Conservation (phyloP, 2,888 invertebrate species). For the Gymnocheta viridis region DNA sequence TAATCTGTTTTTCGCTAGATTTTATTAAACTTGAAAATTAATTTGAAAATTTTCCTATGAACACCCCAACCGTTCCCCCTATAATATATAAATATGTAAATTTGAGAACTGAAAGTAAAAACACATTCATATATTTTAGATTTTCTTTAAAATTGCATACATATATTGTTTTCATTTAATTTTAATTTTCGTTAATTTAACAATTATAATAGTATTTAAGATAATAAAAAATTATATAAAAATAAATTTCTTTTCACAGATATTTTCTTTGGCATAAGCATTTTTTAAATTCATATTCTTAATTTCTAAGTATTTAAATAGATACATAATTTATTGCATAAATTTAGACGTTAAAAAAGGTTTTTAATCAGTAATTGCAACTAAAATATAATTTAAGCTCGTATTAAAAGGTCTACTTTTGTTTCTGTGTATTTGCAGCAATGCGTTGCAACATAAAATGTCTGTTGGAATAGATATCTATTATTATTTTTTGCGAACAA, state of each 20-base stretch:
- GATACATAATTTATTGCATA: neutral
- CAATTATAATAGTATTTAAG: neutral
- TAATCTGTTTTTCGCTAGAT: no score
- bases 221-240: slow-evolving; percentile 41
- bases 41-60: no score
- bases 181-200: neutral
- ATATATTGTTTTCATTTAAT: slow-evolving; percentile 7
- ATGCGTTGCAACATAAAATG: neutral
- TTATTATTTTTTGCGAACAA: neutral
- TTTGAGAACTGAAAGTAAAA: neutral
- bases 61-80: neutral
- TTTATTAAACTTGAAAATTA: no score
- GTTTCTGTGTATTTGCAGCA: neutral
- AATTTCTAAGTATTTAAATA: slow-evolving; percentile 4
- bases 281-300: slow-evolving; percentile 7
- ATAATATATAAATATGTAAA: neutral
- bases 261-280: slow-evolving; percentile 24
- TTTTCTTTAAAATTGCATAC: slow-evolving; percentile 8
- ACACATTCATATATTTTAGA: slow-evolving; percentile 8
- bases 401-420: neutral
- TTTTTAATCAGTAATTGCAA: neutral
- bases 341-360: neutral
- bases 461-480: slow-evolving; percentile 1
- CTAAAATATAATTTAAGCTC: neutral
- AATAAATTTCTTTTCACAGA: slow-evolving; percentile 38